phyloP scores from a whole-genome alignment of 2,113 vertebrate species.

The Tursiops truncatus region DNA sequence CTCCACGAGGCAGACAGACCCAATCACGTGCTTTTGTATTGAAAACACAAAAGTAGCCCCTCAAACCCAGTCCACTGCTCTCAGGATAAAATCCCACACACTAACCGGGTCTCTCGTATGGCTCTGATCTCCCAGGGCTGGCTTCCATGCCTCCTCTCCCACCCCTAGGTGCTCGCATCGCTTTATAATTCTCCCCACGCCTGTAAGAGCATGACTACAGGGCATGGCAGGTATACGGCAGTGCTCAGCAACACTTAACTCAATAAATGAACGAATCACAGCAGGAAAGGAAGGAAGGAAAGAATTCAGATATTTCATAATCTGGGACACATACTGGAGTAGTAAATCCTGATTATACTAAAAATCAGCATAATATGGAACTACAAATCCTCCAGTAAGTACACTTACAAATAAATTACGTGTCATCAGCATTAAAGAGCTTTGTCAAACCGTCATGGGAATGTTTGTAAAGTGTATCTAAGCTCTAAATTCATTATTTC shows the following conservation, averaged over 20 bases:
- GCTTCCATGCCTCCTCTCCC: accelerated
- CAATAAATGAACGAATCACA: neutral
- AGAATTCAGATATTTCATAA: neutral
- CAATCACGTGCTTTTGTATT: accelerated
- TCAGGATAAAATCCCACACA: neutral
- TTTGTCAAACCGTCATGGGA: neutral
- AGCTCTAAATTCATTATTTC: slow-evolving; percentile 41
- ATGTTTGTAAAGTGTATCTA: slow-evolving; percentile 5
- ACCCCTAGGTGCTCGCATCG: neutral
- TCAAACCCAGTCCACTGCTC: too few species aligned
- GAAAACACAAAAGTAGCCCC: neutral
- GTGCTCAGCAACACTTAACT: accelerated
- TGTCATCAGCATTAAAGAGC: slow-evolving; percentile 47
- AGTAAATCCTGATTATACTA: neutral
- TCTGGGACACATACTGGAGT: neutral
- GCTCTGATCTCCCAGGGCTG: neutral
- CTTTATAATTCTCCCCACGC: neutral
- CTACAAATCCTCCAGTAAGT: slow-evolving; percentile 35
- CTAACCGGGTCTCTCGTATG: neutral
- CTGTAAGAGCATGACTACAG: neutral
- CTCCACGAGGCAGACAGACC: too few species aligned
- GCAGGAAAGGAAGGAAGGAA: too few species aligned
- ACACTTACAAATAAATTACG: slow-evolving; percentile 53
- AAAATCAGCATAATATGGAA: slow-evolving; percentile 34
- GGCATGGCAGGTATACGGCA: accelerated